Conservation (phyloP, 1,140 invertebrate species). For the Piezodorus guildinii region DNA sequence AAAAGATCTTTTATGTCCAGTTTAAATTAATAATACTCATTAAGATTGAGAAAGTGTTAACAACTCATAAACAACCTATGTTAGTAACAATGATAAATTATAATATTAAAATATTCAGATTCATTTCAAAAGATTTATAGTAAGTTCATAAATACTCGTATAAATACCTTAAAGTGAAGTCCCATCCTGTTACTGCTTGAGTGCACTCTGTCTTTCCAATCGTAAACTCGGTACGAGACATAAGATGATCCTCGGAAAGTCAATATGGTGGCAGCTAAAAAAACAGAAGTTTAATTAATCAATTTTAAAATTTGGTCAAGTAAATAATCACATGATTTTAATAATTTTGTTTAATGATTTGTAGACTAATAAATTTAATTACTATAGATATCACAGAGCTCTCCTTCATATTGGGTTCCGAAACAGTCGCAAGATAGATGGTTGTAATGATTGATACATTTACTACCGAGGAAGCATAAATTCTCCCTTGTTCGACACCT, state of each 20-base stretch:
- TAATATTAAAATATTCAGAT: not conserved
- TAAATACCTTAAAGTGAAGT: constrained; percentile 67
- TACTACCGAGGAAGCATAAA: constrained; percentile 68
- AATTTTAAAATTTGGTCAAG: too few relatives aligned
- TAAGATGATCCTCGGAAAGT: constrained; percentile 83
- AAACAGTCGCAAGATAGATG: constrained; percentile 81
- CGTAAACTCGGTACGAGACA: constrained; percentile 82
- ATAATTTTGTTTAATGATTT: not conserved
- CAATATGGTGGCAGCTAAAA: constrained; percentile 69
- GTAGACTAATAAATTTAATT: constrained; percentile 35
- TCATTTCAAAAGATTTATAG: too few relatives aligned
- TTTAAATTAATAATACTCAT: too few relatives aligned
- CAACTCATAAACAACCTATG: too few relatives aligned
- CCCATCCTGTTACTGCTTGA: constrained; percentile 76
- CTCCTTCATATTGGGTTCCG: constrained; percentile 78
- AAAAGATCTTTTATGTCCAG: too few relatives aligned
- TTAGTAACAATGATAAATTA: not conserved
- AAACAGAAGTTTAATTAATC: constrained; percentile 26
- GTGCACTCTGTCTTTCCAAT: constrained; percentile 82
- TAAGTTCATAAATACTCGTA: too few relatives aligned
- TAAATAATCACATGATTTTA: not conserved
- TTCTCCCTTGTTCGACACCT: constrained; percentile 64
- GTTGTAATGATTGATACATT: constrained; percentile 81
- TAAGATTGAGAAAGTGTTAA: too few relatives aligned
- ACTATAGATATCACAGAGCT: constrained; percentile 82